Conservation (phyloP, 2,888 invertebrate species). For the Cerceris rybyensis region DNA sequence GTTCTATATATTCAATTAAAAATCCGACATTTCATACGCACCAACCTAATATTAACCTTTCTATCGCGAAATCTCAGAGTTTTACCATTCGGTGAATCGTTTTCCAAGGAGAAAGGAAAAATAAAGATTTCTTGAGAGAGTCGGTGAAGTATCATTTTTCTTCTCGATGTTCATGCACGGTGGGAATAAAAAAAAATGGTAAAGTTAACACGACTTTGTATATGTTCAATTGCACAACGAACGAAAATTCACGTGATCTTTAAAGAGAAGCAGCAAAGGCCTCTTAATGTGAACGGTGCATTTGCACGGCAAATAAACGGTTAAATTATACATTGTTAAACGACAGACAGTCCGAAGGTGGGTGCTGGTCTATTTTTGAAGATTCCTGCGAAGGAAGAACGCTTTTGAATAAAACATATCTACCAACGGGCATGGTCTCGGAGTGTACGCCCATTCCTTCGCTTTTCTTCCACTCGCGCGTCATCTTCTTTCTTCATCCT, state of each 20-base stretch:
- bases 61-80: too few species aligned
- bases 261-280: slow-evolving; percentile 34
- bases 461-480: slow-evolving; percentile 24
- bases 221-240: slow-evolving; percentile 8
- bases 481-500: slow-evolving; percentile 26
- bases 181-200: not conserved
- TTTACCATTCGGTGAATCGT: too few species aligned
- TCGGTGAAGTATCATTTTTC: not conserved
- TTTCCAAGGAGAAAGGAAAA: not conserved
- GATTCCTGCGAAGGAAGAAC: slow-evolving; percentile 43
- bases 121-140: not conserved
- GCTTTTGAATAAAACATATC: slow-evolving; percentile 66
- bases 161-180: not conserved
- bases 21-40: too few species aligned
- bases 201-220: not conserved
- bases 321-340: slow-evolving; percentile 71
- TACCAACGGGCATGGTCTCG: slow-evolving; percentile 51
- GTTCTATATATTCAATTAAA: too few species aligned
- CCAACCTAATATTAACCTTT: too few species aligned
- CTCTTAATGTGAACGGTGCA: slow-evolving; percentile 42
- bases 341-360: slow-evolving; percentile 50
- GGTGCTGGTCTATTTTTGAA: slow-evolving; percentile 54
- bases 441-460: slow-evolving; percentile 42
- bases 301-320: slow-evolving; percentile 64
- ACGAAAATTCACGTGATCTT: slow-evolving; percentile 11